These are phyloP conservation scores for Muraenolepis orangiensis DNA, from an alignment of 2,797 vertebrate species.

Conservation along the genomic window DNA sequence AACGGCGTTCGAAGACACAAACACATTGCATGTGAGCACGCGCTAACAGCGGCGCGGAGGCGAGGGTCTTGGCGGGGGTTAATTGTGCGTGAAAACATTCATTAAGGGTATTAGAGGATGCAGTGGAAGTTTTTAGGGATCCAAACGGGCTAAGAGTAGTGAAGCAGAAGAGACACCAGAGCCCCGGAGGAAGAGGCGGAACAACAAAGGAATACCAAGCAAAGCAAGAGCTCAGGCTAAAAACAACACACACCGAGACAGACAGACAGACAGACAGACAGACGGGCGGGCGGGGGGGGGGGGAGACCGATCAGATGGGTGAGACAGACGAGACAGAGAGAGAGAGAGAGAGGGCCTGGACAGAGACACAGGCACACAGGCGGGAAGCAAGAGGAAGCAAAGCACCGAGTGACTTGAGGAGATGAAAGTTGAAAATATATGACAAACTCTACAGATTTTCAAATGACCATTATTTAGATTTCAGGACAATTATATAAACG, in stretches of 20 bases:
- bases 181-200: constrained; percentile 20
- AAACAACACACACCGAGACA: not conserved
- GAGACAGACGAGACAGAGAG: too few species aligned
- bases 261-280: constrained; percentile 2
- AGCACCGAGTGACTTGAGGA: not conserved
- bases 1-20: not conserved
- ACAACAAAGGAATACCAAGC: constrained; percentile 11
- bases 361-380: not conserved
- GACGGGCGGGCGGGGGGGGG: not conserved
- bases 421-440: not conserved
- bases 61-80: constrained; percentile 29
- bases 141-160: constrained; percentile 41
- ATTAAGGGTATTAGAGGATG: constrained; percentile 45
- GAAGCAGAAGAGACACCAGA: constrained; percentile 41
- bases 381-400: not conserved
- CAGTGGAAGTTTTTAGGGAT: constrained; percentile 41
- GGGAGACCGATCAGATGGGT: too few species aligned
- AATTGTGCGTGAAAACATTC: constrained; percentile 50
- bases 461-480: not conserved
- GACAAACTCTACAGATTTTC: not conserved
- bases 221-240: not conserved
- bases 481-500: too few species aligned
- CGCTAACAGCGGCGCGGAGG: constrained; percentile 10
- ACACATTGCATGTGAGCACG: not conserved
- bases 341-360: too few species aligned